Conservation (phyloP, 2,113 vertebrate species). For the Peromyscus polionotus region DNA sequence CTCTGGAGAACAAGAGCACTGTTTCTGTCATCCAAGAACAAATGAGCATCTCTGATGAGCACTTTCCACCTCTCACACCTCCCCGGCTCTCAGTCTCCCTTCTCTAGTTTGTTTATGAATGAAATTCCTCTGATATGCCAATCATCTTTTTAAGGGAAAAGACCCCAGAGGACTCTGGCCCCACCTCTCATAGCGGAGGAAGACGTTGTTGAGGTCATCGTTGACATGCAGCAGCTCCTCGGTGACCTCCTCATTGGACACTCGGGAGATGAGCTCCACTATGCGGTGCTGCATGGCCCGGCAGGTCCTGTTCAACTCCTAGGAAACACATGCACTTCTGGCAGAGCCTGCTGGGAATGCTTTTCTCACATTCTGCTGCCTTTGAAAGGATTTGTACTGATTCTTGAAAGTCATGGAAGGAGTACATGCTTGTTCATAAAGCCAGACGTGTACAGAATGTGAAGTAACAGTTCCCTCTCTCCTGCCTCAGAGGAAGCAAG, state of each 20-base stretch:
- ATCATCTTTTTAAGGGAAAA: background rate
- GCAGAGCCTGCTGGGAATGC: conserved; percentile 42
- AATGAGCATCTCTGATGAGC: conserved; percentile 55
- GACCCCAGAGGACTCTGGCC: background rate
- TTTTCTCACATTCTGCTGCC: background rate
- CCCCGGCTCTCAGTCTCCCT: background rate
- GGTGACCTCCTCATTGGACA: conserved; percentile 97
- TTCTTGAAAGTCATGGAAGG: conserved; percentile 40
- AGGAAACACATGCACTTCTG: conserved; percentile 57
- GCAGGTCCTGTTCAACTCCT: conserved; percentile 98
- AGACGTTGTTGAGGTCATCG: conserved; percentile 98
- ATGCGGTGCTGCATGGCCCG: conserved; percentile 98
- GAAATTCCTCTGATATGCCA: conserved; percentile 30
- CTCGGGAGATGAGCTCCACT: conserved; percentile 96
- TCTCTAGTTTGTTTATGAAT: conserved; percentile 19
- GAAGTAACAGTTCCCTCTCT: background rate
- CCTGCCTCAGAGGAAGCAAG: background rate
- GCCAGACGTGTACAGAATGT: background rate
- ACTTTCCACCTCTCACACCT: conserved; percentile 49
- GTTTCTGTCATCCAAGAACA: conserved; percentile 51
- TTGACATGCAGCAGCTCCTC: conserved; percentile 98
- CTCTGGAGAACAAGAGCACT: conserved; percentile 46
- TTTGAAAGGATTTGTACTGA: background rate
- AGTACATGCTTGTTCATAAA: background rate
- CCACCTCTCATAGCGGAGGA: conserved; percentile 96